phyloP scores from a whole-genome alignment of 2,113 vertebrate genomes.

The Colossoma macropomum region DNA sequence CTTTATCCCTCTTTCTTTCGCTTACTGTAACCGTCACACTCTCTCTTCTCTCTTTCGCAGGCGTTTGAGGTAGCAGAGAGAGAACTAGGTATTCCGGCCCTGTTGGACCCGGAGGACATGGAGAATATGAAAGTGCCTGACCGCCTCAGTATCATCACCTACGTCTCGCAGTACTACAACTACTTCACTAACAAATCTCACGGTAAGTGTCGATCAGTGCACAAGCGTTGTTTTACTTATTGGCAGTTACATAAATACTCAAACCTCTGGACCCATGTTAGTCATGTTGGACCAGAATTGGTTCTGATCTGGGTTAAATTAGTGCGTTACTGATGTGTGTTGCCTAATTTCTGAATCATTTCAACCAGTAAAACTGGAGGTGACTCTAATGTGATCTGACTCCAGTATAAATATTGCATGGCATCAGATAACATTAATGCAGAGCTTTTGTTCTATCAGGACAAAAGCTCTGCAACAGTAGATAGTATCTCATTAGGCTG shows the following conservation, averaged over 20 bases:
- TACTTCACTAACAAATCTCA: constrained; percentile 85
- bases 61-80: constrained; percentile 93
- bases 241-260: too few species aligned
- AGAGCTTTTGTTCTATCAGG: not conserved
- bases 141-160: constrained; percentile 95
- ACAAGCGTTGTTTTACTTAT: not conserved
- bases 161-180: constrained; percentile 97
- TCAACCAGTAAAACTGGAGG: not conserved
- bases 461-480: too few species aligned
- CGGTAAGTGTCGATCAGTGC: constrained; percentile 50
- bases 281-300: too few species aligned
- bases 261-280: too few species aligned
- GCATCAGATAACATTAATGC: not conserved
- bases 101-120: constrained; percentile 96
- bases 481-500: too few species aligned
- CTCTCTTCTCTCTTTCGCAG: constrained; percentile 64
- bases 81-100: constrained; percentile 92
- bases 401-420: not conserved
- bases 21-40: not conserved
- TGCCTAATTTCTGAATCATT: not conserved
- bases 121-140: constrained; percentile 96
- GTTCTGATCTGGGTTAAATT: too few species aligned
- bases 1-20: not conserved
- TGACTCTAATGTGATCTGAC: constrained; percentile 19
- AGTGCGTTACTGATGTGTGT: too few species aligned